These are phyloP conservation scores for Ganaspis sp. DNA, from an alignment of 1,140 invertebrate genomes.

Conservation along the genomic window DNA sequence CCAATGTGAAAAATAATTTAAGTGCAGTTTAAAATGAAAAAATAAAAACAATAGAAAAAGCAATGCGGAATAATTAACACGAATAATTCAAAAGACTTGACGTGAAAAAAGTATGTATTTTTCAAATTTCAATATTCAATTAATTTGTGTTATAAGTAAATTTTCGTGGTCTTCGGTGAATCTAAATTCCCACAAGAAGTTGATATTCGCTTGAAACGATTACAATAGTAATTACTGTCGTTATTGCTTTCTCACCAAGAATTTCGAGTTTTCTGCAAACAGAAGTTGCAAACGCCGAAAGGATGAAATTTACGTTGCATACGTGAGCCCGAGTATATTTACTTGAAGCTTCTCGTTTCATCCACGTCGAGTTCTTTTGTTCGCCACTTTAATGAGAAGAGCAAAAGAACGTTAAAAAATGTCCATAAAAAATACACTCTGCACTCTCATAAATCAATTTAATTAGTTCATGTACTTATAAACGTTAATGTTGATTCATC, in stretches of 20 bases:
- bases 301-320: constrained; percentile 7
- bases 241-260: constrained; percentile 15
- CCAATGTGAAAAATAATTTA: too few species aligned
- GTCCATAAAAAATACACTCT: background rate
- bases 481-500: background rate
- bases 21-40: too few species aligned
- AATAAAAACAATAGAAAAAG: too few species aligned
- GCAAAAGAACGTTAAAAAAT: constrained; percentile 21
- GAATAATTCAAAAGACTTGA: background rate
- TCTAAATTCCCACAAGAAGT: background rate
- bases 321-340: constrained; percentile 27
- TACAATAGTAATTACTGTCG: background rate
- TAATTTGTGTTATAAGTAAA: background rate
- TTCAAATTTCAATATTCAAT: too few species aligned
- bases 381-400: constrained; percentile 28
- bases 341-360: constrained; percentile 25
- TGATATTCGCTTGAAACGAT: background rate
- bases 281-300: constrained; percentile 14
- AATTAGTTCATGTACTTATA: background rate
- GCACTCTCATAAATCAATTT: background rate
- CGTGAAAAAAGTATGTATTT: too few species aligned
- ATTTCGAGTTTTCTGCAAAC: constrained; percentile 25
- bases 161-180: background rate
- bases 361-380: constrained; percentile 15
- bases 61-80: too few species aligned